Conservation (phyloP, 2,113 vertebrate species). For the Spea multiplicata region DNA sequence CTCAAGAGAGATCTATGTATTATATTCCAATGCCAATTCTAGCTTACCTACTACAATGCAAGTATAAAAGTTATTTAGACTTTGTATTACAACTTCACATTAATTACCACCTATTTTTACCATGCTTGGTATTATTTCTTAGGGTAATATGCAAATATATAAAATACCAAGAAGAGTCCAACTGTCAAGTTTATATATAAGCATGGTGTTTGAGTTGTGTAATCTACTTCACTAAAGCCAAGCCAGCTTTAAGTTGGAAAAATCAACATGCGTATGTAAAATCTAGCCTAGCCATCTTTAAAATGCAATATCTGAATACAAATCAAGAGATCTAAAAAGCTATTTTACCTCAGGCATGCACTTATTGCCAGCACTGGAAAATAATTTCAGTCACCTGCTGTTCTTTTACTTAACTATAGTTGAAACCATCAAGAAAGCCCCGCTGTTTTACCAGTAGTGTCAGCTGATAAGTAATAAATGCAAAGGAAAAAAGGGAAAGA, state of each 20-base stretch:
- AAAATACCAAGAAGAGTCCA: no score
- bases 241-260: neutral
- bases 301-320: constrained; percentile 36
- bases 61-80: no score
- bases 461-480: constrained; percentile 27
- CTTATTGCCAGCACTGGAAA: constrained; percentile 27
- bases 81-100: no score
- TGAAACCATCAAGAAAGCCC: constrained; percentile 30
- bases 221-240: no score
- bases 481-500: constrained; percentile 1
- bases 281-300: neutral
- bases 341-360: constrained; percentile 7
- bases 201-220: no score
- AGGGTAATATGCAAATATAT: no score
- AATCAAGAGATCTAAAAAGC: constrained; percentile 21
- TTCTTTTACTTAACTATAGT: constrained; percentile 35
- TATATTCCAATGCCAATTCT: no score
- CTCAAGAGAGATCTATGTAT: no score
- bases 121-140: no score
- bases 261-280: neutral
- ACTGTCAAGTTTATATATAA: no score
- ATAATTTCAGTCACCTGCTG: constrained; percentile 38
- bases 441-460: constrained; percentile 30
- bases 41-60: no score
- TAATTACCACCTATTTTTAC: no score